A percentile compares a stretch with the other conserved stretches of the same genome.
phyloP scores from a whole-genome alignment of 1,140 invertebrate genomes.

The Caenorhabditis remanei region DNA sequence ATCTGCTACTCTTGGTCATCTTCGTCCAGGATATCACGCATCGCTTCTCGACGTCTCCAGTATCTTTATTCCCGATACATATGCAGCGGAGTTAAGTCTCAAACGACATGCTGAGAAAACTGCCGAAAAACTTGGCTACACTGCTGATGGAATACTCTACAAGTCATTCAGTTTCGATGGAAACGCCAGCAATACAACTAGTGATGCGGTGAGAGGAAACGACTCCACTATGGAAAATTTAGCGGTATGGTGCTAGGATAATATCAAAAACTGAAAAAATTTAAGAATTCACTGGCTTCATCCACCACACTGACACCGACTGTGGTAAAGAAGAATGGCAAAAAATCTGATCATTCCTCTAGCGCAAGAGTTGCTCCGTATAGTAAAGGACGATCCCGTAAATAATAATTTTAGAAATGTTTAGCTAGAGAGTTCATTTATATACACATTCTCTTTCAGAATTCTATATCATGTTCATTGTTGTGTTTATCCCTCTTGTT shows the following conservation, averaged over 20 bases:
- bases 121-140: background rate
- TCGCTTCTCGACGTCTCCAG: background rate
- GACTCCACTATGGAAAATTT: background rate
- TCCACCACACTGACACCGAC: background rate
- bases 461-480: too few relatives aligned
- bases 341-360: background rate
- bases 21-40: constrained; percentile 21
- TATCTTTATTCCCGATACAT: background rate
- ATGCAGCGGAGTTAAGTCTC: background rate
- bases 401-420: background rate
- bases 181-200: background rate
- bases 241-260: background rate
- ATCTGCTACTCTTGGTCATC: background rate
- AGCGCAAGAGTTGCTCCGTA: too few relatives aligned
- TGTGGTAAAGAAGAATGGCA: background rate
- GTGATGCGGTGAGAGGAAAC: background rate
- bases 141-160: background rate
- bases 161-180: background rate
- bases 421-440: too few relatives aligned
- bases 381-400: background rate
- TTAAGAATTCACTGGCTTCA: background rate
- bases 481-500: too few relatives aligned
- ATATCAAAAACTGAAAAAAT: background rate
- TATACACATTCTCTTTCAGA: too few relatives aligned
- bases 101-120: background rate